Evolutionary conservation across 1,140 invertebrate species (phyloP).

Genomic region (Cephus cinctus): DNA sequence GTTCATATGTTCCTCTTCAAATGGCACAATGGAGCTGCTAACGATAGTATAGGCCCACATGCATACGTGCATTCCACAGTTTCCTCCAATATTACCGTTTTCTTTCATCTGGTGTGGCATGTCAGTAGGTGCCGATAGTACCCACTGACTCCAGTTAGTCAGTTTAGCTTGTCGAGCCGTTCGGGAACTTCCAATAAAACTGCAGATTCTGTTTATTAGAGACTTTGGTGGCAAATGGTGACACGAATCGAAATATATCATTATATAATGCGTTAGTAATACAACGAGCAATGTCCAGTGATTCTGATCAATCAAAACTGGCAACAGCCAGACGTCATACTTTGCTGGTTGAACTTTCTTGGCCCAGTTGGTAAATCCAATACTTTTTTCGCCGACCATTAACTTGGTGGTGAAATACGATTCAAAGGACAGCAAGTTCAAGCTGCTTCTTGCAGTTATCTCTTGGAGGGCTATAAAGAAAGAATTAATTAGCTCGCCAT

Average conservation of each 20-base stretch:
- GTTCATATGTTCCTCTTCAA: constrained; percentile 1
- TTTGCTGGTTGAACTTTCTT: constrained; percentile 4
- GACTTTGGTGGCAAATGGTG: constrained; percentile 1
- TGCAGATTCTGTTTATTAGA: constrained; percentile 4
- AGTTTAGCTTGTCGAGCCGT: not conserved
- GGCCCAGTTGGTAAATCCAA: constrained; percentile 5
- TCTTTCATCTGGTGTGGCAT: not conserved
- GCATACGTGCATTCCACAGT: constrained; percentile 10
- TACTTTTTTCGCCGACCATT: not conserved
- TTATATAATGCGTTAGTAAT: not conserved
- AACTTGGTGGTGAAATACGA: constrained; percentile 10
- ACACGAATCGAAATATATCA: constrained; percentile 9
- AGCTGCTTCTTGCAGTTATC: not conserved
- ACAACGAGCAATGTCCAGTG: constrained; percentile 9
- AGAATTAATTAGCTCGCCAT: constrained; percentile 7
- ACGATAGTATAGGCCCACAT: constrained; percentile 5
- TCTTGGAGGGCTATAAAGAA: constrained; percentile 10
- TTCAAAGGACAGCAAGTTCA: constrained; percentile 4
- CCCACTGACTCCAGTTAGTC: constrained; percentile 7
- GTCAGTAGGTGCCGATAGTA: constrained; percentile 1
- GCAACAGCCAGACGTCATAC: constrained; percentile 7
- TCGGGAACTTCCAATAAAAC: constrained; percentile 2
- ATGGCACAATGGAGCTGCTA: not conserved
- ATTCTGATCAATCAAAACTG: not conserved
- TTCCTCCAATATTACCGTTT: not conserved